Percentiles rank a stretch among this genome's conserved stretches.
These are phyloP conservation scores for Nudaria mundana DNA, from an alignment of 2,888 invertebrate species.

Conservation along the genomic window DNA sequence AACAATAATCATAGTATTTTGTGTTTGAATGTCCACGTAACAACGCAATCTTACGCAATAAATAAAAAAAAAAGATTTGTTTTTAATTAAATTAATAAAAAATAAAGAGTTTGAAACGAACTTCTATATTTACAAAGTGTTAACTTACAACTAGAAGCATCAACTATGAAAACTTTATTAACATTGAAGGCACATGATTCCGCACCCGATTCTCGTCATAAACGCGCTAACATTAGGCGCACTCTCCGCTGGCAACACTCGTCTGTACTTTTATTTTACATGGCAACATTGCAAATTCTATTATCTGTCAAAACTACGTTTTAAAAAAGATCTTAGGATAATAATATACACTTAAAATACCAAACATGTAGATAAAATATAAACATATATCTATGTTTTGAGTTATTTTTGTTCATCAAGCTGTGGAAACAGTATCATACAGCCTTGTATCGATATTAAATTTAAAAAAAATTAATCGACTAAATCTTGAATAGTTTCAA, in stretches of 20 bases:
- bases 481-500: too few relatives aligned
- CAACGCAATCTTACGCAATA: slow-evolving; percentile 62
- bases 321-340: slow-evolving; percentile 22
- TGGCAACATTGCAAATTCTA: slow-evolving; percentile 38
- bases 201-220: slow-evolving; percentile 73
- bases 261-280: slow-evolving; percentile 41
- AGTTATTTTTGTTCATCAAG: too few relatives aligned
- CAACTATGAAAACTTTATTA: slow-evolving; percentile 76
- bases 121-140: slow-evolving; percentile 74
- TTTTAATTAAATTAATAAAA: slow-evolving; percentile 72
- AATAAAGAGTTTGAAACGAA: slow-evolving; percentile 71
- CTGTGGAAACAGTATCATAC: too few relatives aligned
- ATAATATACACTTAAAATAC: neutral
- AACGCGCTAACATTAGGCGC: slow-evolving; percentile 59
- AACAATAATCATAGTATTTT: slow-evolving; percentile 19
- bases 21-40: slow-evolving; percentile 27
- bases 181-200: slow-evolving; percentile 81
- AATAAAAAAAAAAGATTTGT: slow-evolving; percentile 63
- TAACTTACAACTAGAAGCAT: slow-evolving; percentile 76
- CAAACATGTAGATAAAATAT: too few relatives aligned
- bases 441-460: too few relatives aligned
- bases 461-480: too few relatives aligned
- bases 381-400: too few relatives aligned
- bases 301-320: slow-evolving; percentile 29
- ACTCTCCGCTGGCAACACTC: slow-evolving; percentile 55